These are phyloP conservation scores for Chloroceryle amazona DNA, from an alignment of 2,797 vertebrate genomes.

Conservation along the genomic window DNA sequence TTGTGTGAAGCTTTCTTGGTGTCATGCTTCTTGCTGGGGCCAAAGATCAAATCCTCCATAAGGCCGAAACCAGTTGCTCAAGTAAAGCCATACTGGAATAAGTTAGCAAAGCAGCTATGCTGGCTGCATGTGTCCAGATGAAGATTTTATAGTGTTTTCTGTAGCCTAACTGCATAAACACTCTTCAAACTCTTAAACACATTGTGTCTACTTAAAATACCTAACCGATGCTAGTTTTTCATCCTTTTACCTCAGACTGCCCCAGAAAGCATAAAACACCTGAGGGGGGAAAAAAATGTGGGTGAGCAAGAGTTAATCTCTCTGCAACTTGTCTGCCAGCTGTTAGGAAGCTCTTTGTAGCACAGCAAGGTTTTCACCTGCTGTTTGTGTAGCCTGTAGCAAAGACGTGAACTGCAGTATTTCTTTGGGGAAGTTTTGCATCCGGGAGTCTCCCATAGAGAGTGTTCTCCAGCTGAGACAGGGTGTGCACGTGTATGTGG, in stretches of 20 bases:
- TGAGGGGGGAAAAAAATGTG: neutral
- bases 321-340: neutral
- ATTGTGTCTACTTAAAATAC: neutral
- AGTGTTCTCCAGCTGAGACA: neutral
- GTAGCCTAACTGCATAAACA: neutral
- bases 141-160: neutral
- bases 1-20: neutral
- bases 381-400: constrained; percentile 16
- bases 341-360: neutral
- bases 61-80: neutral
- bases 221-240: neutral
- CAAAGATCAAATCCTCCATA: neutral
- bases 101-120: neutral
- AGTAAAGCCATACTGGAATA: neutral
- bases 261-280: neutral
- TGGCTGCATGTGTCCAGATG: neutral
- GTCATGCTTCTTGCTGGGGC: neutral
- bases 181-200: neutral
- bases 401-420: neutral
- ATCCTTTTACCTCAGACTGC: neutral
- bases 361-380: neutral
- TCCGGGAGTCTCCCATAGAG: neutral
- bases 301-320: constrained; percentile 14
- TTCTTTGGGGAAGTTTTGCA: neutral
- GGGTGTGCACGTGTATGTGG: accelerated